Base-by-base conservation (phyloP, 2,888 invertebrate genomes). In the Apamea sordens region DNA sequence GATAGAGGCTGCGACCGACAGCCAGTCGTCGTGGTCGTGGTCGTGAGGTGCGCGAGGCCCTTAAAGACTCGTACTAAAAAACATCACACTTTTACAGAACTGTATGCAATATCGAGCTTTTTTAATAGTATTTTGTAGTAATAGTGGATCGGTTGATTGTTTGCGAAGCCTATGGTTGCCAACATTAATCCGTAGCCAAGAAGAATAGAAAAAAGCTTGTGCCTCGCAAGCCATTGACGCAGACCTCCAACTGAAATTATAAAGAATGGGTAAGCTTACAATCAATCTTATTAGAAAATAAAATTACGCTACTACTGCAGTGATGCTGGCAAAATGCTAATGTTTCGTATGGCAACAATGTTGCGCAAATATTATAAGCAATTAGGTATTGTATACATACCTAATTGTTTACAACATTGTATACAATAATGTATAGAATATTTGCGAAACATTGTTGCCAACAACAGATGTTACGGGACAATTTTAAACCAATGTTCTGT, bases 181-280 rank as follows among this genome's bases (percentile, higher is more conserved):
- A 98, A 93, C 92, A 98, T 95, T 82, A 98, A 92, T 76, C 98
- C 97, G 87, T 98, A 98, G 41, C 97, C 97, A 73, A 97, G 95
- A 72, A 98, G 94, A 83, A 98, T 97, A 0, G 98, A 97, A 80
- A 97, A 93, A 83, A 97, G 95, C 91, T 98, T 98, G 92, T 98
- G 97, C 84, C 95, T 95, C 67, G 96, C 95, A 36, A 98, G 91
- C 98, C 98, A 98, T 73, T 95, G 95, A 44, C 96, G 93, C 71
- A 97, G 80, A 82, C 95, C 95, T 82, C 95, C 96, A 90, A 89
- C 94, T 96, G 92, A 85, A 95, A 94, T 63, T 61, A 79, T 74
- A 78, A 82, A 44, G 41, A 13, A 6, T 50, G 64, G 18, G 41
- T 53, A 21, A 41, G 15, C 18, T 41, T 77, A 11, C 41, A 28